Evolutionary conservation across 1,140 invertebrate species (phyloP).

Genomic region (Cardiocondyla obscurior): DNA sequence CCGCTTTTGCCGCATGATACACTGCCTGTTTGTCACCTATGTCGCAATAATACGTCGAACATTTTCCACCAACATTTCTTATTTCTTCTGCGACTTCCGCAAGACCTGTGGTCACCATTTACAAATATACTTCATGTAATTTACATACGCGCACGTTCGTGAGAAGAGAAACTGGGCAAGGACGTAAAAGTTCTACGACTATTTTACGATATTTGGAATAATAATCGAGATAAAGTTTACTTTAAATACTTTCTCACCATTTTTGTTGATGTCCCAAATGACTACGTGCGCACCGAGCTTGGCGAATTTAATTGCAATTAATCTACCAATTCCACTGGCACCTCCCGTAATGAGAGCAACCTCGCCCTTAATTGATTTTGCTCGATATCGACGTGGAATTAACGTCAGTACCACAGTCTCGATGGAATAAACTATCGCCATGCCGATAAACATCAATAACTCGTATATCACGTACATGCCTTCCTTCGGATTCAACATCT

Average conservation of each 20-base stretch:
- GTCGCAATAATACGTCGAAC: constrained; percentile 91
- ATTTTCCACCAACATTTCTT: constrained; percentile 88
- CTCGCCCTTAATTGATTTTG: constrained; percentile 87
- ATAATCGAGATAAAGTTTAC: no score
- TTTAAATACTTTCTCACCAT: constrained; percentile 88
- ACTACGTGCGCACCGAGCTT: constrained; percentile 91
- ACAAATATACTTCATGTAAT: background rate
- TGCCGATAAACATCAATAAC: constrained; percentile 71
- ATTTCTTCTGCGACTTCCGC: constrained; percentile 91
- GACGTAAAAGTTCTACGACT: no score
- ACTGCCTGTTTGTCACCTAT: constrained; percentile 92
- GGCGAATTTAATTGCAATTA: constrained; percentile 92
- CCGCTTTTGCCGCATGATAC: constrained; percentile 91
- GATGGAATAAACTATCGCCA: constrained; percentile 74
- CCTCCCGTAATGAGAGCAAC: constrained; percentile 94
- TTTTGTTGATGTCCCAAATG: constrained; percentile 95
- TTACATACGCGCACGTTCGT: background rate
- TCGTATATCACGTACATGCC: constrained; percentile 69
- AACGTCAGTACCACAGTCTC: constrained; percentile 81
- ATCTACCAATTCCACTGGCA: constrained; percentile 93
- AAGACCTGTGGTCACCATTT: constrained; percentile 85
- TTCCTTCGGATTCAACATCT: constrained; percentile 68
- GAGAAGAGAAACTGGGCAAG: background rate
- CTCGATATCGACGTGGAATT: constrained; percentile 82
- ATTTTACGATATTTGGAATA: background rate